Evolutionary conservation across 2,888 invertebrate genomes (phyloP).

Genomic region (Caenorhabditis becei): DNA sequence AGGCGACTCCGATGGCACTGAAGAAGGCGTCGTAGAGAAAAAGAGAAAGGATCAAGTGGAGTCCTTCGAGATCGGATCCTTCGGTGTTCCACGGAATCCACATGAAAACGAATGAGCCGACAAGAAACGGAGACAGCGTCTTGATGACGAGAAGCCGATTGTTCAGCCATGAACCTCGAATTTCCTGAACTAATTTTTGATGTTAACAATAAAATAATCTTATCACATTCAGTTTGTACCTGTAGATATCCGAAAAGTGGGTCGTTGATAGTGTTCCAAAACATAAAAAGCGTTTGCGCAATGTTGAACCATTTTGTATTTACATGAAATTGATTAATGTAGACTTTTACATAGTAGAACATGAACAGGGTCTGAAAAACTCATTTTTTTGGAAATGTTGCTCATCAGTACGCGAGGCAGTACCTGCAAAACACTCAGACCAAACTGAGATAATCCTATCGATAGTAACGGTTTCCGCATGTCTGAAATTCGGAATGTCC

Average conservation of each 20-base stretch:
- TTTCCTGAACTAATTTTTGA: constrained; percentile 59
- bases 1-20: constrained; percentile 80
- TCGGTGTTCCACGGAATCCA: constrained; percentile 77
- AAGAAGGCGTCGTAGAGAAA: constrained; percentile 83
- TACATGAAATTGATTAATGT: constrained; percentile 83
- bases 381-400: constrained; percentile 6
- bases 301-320: constrained; percentile 83
- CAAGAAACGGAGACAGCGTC: constrained; percentile 82
- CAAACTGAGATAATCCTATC: constrained; percentile 67
- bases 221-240: constrained; percentile 43
- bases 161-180: constrained; percentile 78
- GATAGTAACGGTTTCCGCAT: constrained; percentile 51
- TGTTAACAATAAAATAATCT: not conserved
- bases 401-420: not conserved
- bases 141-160: constrained; percentile 82
- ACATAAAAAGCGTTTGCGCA: constrained; percentile 82
- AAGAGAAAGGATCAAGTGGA: constrained; percentile 82
- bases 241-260: constrained; percentile 83
- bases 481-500: constrained; percentile 4
- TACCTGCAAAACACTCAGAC: constrained; percentile 70
- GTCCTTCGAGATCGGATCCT: constrained; percentile 79
- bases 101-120: constrained; percentile 82
- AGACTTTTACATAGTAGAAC: constrained; percentile 83
- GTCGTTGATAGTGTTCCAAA: constrained; percentile 84
- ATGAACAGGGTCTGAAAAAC: constrained; percentile 81